phyloP scores from a whole-genome alignment of 2,888 invertebrate species.

The Drosophila pseudotakahashii region DNA sequence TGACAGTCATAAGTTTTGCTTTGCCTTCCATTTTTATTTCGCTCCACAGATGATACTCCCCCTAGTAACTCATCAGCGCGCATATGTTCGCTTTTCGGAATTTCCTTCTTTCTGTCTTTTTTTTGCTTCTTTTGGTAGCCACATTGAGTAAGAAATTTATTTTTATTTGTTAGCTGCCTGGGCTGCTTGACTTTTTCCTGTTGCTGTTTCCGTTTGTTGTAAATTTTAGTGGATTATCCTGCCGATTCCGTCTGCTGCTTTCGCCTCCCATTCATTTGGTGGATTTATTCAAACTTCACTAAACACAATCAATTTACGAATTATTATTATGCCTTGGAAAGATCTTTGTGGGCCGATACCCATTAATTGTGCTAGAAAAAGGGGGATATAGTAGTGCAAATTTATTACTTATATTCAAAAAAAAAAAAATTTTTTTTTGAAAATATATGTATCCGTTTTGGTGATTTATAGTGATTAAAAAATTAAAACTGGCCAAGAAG shows the following conservation, averaged over 20 bases:
- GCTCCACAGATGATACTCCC: slow-evolving; percentile 60
- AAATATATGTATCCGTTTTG: too few species aligned
- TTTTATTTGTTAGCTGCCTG: slow-evolving; percentile 75
- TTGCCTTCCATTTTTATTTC: slow-evolving; percentile 80
- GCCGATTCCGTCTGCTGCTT: slow-evolving; percentile 49
- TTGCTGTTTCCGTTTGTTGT: slow-evolving; percentile 81
- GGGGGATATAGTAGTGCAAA: not conserved
- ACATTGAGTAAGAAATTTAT: slow-evolving; percentile 63
- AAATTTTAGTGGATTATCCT: slow-evolving; percentile 81
- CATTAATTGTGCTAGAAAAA: not conserved
- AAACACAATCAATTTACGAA: slow-evolving; percentile 81
- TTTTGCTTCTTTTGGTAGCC: not conserved
- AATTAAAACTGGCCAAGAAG: too few species aligned
- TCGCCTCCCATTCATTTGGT: slow-evolving; percentile 47
- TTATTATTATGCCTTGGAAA: slow-evolving; percentile 70
- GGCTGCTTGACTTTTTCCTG: slow-evolving; percentile 67
- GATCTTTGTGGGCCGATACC: slow-evolving; percentile 22
- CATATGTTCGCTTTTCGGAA: slow-evolving; percentile 66
- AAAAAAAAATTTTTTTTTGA: too few species aligned
- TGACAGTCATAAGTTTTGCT: slow-evolving; percentile 80
- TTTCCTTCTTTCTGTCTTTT: slow-evolving; percentile 20
- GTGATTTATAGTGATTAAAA: too few species aligned
- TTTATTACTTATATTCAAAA: not conserved
- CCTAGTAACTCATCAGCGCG: slow-evolving; percentile 76
- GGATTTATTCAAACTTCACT: slow-evolving; percentile 81